These are phyloP conservation scores for Streblospio benedicti DNA, from an alignment of 1,140 invertebrate species.

Conservation along the genomic window DNA sequence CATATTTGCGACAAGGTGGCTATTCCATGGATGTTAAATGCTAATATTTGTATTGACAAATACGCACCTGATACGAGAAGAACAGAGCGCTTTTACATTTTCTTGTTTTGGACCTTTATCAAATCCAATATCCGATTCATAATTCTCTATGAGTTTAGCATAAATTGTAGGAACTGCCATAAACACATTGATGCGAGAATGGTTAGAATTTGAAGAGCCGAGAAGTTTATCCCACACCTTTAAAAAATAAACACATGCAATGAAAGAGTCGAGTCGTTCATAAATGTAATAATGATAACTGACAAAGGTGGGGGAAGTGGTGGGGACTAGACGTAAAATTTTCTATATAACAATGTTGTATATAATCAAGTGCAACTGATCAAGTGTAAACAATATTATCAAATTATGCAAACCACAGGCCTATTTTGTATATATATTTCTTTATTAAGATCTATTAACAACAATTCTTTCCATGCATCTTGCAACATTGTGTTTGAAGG, in stretches of 20 bases:
- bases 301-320: neutral
- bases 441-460: no score
- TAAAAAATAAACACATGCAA: conserved; percentile 7
- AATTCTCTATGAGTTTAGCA: conserved; percentile 68
- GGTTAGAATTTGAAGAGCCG: conserved; percentile 27
- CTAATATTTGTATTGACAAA: no score
- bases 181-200: conserved; percentile 59
- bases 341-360: no score
- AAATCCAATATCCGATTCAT: conserved; percentile 42
- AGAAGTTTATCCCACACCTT: conserved; percentile 66
- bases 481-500: no score
- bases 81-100: conserved; percentile 55
- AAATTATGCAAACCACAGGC: no score
- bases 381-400: no score
- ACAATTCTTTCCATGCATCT: no score
- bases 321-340: neutral
- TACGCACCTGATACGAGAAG: conserved; percentile 54
- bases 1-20: no score
- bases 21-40: no score
- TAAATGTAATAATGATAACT: neutral
- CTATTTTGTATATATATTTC: no score
- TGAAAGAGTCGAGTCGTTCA: neutral
- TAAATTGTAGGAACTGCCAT: conserved; percentile 89
- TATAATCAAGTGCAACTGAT: no score
- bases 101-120: conserved; percentile 28